Evolutionary conservation across 2,797 vertebrate genomes (phyloP).

Genomic region (Melanotaenia boesemani): DNA sequence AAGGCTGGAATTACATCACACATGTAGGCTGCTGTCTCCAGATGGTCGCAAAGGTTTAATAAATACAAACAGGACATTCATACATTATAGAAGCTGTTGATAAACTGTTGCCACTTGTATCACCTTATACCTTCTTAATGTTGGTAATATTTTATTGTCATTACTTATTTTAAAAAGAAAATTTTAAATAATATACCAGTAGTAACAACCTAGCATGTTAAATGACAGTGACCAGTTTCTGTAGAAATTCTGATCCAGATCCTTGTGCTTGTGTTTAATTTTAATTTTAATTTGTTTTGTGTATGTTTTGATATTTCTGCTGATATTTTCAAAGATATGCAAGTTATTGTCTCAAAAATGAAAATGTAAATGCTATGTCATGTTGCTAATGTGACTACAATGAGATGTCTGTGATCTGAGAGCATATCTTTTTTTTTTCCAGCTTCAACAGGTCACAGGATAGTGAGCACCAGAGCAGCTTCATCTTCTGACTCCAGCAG

Average conservation of each 20-base stretch:
- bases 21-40: slow-evolving; percentile 24
- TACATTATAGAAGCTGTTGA: slow-evolving; percentile 20
- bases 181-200: neutral
- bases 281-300: too few species aligned
- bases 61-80: slow-evolving; percentile 18
- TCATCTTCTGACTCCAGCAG: slow-evolving; percentile 54
- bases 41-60: slow-evolving; percentile 35
- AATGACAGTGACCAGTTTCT: neutral
- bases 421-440: slow-evolving; percentile 19
- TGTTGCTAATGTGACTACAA: neutral
- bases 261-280: neutral
- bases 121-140: neutral
- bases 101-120: neutral
- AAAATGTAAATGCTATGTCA: neutral
- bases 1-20: slow-evolving; percentile 14
- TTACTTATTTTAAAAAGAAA: neutral
- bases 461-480: slow-evolving; percentile 68
- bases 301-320: neutral
- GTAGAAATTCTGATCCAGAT: neutral
- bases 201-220: neutral
- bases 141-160: neutral
- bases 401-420: neutral
- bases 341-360: neutral
- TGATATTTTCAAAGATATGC: neutral
- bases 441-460: slow-evolving; percentile 76